Evolutionary conservation across 2,113 vertebrate species (phyloP).

Genomic region (Nycticorax nycticorax): DNA sequence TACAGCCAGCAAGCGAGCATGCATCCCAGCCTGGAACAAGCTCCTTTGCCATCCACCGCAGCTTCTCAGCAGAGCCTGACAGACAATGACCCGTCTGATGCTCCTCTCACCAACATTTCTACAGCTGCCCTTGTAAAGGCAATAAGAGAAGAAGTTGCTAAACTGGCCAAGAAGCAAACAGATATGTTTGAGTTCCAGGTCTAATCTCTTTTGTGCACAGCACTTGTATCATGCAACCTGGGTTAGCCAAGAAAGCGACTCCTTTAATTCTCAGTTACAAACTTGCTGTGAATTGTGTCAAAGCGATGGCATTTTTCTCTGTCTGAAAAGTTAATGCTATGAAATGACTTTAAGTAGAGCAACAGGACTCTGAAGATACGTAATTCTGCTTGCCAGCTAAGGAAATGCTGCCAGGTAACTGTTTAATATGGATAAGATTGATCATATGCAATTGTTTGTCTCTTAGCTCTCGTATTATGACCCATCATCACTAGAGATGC

Average conservation of each 20-base stretch:
- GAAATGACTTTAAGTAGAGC: neutral
- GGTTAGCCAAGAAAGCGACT: neutral
- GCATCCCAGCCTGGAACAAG: slow-evolving; percentile 81
- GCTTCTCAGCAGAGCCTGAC: slow-evolving; percentile 88
- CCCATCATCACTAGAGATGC: slow-evolving; percentile 19
- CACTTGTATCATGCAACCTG: neutral
- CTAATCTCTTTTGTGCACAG: neutral
- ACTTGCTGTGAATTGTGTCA: neutral
- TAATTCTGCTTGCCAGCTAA: neutral
- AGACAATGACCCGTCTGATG: slow-evolving; percentile 80
- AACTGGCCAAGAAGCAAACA: slow-evolving; percentile 95
- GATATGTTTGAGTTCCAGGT: slow-evolving; percentile 98
- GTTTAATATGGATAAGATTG: neutral
- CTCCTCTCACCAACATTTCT: slow-evolving; percentile 91
- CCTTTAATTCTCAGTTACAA: neutral
- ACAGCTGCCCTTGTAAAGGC: slow-evolving; percentile 95
- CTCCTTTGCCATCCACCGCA: slow-evolving; percentile 71
- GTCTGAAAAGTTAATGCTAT: neutral
- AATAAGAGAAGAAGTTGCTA: slow-evolving; percentile 95
- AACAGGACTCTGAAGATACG: neutral
- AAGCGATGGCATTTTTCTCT: neutral
- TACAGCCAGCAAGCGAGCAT: slow-evolving; percentile 82
- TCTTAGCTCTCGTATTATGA: neutral
- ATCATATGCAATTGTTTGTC: slow-evolving; percentile 27
- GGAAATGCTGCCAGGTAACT: slow-evolving; percentile 21